Evolutionary conservation across 1,140 invertebrate genomes (phyloP), one percentile per base, ranked within the genome.

Genomic region (Saxidomus purpurata): DNA sequence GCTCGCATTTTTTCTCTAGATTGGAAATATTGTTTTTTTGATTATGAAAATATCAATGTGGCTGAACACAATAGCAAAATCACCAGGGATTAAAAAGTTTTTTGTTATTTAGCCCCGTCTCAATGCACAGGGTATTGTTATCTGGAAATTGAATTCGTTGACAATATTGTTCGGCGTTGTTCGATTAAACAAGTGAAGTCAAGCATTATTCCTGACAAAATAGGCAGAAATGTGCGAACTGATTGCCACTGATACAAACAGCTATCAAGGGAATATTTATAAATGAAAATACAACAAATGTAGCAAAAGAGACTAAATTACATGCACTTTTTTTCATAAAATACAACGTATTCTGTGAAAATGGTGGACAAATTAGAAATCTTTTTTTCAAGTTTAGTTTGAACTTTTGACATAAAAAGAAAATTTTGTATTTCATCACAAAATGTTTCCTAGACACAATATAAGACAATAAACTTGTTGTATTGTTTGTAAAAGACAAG

Each of bases 1-100:
- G 86, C 86, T 88, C 77, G 0, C n/a, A 69, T 63, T 81, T 67
- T 43, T 47, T 55, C 63, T 13, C 63, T 49, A 88, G 55, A 88
- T 69, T 88, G 86, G 55, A 88, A 88, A 88, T 88, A 88, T 88
- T 88, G 86, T 88, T 88, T 88, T 88, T 63, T 88, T 87, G 49
- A 88, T 84, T 88, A 88, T 88, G 85, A 88, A 88, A 88, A 88
- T 88, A 88, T 88, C 86, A 88, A 88, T 88, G 77, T 77, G 49
- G n/a, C 38, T 52, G 52, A 61, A 34, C 49, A 88, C 86, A 88
- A 88, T 88, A 71, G 63, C 9, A 13, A 49, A 67, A 47, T 71
- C 76, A 22, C 74, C 49, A 38, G 86, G 86, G 77, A 80, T 88
- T 88, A 81, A 81, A 87, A 88, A 88, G 85, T 87, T 88, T 88